Percentiles rank a stretch among this genome's conserved stretches.
phyloP scores from a whole-genome alignment of 2,888 invertebrate species.

The Leptinotarsa peninsularis region DNA sequence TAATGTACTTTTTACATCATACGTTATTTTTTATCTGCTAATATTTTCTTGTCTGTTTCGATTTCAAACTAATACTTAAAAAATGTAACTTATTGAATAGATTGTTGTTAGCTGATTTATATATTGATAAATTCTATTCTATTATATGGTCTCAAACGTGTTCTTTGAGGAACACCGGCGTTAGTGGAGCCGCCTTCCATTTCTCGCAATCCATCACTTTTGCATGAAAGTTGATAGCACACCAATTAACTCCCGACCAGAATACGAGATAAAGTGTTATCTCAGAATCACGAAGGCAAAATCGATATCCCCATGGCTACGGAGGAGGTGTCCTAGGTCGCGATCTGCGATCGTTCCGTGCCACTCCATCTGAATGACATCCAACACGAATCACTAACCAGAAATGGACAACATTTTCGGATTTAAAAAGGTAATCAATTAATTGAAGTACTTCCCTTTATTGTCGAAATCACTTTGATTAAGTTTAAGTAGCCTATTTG shows the following conservation, averaged over 20 bases:
- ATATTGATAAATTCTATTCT: too few species aligned
- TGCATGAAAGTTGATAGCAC: not conserved
- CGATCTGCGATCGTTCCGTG: slow-evolving; percentile 12
- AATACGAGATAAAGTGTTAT: not conserved
- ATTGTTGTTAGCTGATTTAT: too few species aligned
- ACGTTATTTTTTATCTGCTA: too few species aligned
- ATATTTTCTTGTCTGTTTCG: too few species aligned
- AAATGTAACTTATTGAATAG: too few species aligned
- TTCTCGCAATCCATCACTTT: not conserved
- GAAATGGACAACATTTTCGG: slow-evolving; percentile 66
- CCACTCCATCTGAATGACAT: slow-evolving; percentile 54
- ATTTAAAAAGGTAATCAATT: slow-evolving; percentile 64
- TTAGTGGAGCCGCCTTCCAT: not conserved
- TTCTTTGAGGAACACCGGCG: not conserved
- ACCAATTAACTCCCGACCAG: not conserved
- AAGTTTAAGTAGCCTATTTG: slow-evolving; percentile 46
- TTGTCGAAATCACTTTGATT: slow-evolving; percentile 49
- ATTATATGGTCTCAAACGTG: not conserved
- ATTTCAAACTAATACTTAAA: too few species aligned
- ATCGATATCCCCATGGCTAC: slow-evolving; percentile 23
- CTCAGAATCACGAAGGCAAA: slow-evolving; percentile 5
- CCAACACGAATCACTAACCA: slow-evolving; percentile 61
- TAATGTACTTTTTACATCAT: too few species aligned
- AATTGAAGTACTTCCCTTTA: slow-evolving; percentile 50
- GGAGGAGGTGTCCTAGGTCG: slow-evolving; percentile 17